Conservation (phyloP, 2,113 vertebrate genomes). For the Equus quagga region DNA sequence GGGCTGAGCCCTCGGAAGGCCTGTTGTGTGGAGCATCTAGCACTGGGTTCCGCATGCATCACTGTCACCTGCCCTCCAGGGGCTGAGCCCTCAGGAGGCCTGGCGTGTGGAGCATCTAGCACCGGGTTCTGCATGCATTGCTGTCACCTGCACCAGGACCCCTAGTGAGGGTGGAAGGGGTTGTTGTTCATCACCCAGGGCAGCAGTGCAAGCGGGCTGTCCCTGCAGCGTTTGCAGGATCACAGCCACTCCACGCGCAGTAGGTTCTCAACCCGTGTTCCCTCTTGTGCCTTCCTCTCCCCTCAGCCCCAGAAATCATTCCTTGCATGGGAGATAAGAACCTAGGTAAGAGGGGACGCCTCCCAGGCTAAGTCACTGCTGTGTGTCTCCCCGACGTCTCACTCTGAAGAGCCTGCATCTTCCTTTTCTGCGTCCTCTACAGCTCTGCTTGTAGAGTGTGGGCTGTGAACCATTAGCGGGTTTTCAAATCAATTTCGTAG, state of each 20-base stretch:
- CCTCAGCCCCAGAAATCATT: too few relatives aligned
- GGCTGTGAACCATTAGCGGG: neutral
- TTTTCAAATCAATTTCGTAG: neutral
- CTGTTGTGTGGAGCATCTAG: fast-evolving
- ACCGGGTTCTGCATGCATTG: fast-evolving
- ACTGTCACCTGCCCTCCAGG: fast-evolving
- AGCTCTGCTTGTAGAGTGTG: neutral
- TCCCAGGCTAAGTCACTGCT: too few relatives aligned
- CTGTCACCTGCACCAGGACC: fast-evolving
- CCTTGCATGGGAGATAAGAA: neutral
- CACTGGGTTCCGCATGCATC: fast-evolving
- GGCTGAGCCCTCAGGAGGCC: fast-evolving
- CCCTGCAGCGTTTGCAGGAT: fast-evolving
- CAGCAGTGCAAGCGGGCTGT: fast-evolving
- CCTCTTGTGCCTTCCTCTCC: too few relatives aligned
- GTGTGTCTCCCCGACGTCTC: neutral
- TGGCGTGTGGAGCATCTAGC: fast-evolving
- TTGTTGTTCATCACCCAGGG: fast-evolving
- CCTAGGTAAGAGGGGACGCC: fast-evolving
- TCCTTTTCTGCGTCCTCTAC: fast-evolving
- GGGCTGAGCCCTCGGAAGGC: fast-evolving
- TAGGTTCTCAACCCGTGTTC: neutral
- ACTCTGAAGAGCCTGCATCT: fast-evolving
- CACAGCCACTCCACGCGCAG: fast-evolving
- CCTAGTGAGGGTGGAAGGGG: fast-evolving